phyloP scores from a whole-genome alignment of 2,888 invertebrate genomes.

The Anagyrus pseudococci region DNA sequence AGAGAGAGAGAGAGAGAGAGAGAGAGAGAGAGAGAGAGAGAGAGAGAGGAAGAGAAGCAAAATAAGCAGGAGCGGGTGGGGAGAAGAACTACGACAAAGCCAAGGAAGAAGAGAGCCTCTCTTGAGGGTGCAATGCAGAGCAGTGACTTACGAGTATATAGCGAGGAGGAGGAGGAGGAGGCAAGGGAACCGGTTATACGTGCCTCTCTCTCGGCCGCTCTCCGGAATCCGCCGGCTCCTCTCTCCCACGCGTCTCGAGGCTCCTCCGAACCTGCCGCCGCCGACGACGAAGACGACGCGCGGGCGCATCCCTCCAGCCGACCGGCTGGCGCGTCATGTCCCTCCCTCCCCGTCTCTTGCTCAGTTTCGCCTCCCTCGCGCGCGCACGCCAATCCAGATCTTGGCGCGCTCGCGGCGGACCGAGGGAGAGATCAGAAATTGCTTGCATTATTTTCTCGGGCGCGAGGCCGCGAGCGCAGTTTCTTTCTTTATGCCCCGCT shows the following conservation, averaged over 20 bases:
- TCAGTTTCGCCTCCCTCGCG: slow-evolving; percentile 29
- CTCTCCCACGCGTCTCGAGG: slow-evolving; percentile 50
- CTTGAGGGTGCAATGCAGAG: slow-evolving; percentile 30
- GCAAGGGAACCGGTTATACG: slow-evolving; percentile 43
- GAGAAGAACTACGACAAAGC: neutral
- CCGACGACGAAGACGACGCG: too few relatives aligned
- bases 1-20: slow-evolving; percentile 12
- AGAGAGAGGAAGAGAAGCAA: neutral
- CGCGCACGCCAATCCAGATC: slow-evolving; percentile 47
- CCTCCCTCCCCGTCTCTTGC: slow-evolving; percentile 21
- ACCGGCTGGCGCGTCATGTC: slow-evolving; percentile 8
- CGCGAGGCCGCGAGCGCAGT: neutral
- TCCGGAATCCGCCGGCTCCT: slow-evolving; percentile 40
- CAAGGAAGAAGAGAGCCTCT: slow-evolving; percentile 17
- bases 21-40: slow-evolving; percentile 10
- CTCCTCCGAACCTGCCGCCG: too few relatives aligned
- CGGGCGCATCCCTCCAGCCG: slow-evolving; percentile 15
- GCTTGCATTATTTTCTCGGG: slow-evolving; percentile 42
- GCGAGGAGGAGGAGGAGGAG: too few relatives aligned
- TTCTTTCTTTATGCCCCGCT: slow-evolving; percentile 1
- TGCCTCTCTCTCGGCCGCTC: slow-evolving; percentile 34
- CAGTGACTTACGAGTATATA: slow-evolving; percentile 38
- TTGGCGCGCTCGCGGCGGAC: too few relatives aligned
- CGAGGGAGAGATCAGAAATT: slow-evolving; percentile 53
- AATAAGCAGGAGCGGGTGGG: too few relatives aligned